Evolutionary conservation across 2,113 vertebrate genomes (phyloP).

Genomic region (Elanoides forficatus): DNA sequence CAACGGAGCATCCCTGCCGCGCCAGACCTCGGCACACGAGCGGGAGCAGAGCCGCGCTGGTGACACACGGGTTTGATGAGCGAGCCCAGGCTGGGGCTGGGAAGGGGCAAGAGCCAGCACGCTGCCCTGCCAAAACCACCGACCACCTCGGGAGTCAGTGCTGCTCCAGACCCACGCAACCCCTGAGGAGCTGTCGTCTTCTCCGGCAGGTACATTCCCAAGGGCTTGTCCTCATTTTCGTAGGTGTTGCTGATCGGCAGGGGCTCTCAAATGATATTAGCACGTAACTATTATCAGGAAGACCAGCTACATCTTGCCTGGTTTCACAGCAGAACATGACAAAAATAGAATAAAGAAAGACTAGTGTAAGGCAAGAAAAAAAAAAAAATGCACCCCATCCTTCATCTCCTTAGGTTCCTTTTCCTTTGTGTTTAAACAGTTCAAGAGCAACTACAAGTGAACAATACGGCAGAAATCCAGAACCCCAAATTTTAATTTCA

Average conservation of each 20-base stretch:
- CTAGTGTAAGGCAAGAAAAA: background rate
- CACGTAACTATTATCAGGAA: background rate
- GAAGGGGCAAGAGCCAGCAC: background rate
- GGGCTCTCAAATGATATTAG: background rate
- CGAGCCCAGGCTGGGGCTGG: fast-evolving
- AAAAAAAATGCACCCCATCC: background rate
- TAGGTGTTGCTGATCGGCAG: background rate
- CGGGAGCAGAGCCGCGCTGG: background rate
- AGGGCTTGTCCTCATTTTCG: fast-evolving
- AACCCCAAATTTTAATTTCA: background rate
- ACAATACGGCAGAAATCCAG: background rate
- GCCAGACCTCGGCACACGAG: fast-evolving
- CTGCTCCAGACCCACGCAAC: fast-evolving
- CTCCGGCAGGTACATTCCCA: background rate
- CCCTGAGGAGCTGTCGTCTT: fast-evolving
- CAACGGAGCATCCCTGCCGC: fast-evolving
- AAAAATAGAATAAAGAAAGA: background rate
- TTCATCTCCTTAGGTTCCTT: background rate
- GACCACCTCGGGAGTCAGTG: fast-evolving
- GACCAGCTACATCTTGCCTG: background rate
- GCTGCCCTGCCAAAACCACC: too few species aligned
- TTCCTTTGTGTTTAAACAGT: background rate
- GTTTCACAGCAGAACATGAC: background rate
- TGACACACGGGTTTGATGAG: fast-evolving
- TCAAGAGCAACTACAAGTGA: background rate